Conservation (phyloP, 2,797 vertebrate species). For the Loris lydekkerianus region DNA sequence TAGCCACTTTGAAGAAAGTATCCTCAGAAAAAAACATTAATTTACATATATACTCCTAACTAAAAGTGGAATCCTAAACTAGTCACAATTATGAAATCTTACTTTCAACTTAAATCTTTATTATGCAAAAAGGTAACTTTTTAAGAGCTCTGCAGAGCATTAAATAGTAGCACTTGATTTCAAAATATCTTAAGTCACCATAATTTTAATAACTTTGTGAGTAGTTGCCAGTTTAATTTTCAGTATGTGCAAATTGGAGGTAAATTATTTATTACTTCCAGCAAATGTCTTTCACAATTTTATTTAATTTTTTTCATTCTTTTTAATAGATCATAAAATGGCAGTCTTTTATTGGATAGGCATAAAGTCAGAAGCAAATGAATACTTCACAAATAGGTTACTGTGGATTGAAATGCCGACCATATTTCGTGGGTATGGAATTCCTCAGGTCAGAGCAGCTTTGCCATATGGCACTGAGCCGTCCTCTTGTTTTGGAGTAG, state of each 20-base stretch:
- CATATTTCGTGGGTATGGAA: slow-evolving; percentile 84
- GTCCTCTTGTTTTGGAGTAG: slow-evolving; percentile 48
- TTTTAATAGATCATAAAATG: slow-evolving; percentile 89
- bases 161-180: slow-evolving; percentile 83
- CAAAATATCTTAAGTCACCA: slow-evolving; percentile 85
- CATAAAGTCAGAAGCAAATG: slow-evolving; percentile 87
- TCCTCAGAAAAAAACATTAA: slow-evolving; percentile 41
- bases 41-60: slow-evolving; percentile 11
- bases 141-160: slow-evolving; percentile 59
- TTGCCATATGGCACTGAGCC: slow-evolving; percentile 68
- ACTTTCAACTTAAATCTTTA: slow-evolving; percentile 64
- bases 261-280: slow-evolving; percentile 90
- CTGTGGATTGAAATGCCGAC: slow-evolving; percentile 86
- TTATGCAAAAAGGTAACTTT: slow-evolving; percentile 65
- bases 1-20: slow-evolving; percentile 32
- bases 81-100: slow-evolving; percentile 43
- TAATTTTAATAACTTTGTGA: slow-evolving; percentile 90
- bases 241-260: slow-evolving; percentile 87
- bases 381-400: slow-evolving; percentile 87
- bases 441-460: slow-evolving; percentile 62
- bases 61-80: slow-evolving; percentile 43
- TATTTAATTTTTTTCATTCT: slow-evolving; percentile 89
- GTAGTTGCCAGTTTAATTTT: slow-evolving; percentile 89
- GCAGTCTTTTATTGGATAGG: slow-evolving; percentile 86
- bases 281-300: slow-evolving; percentile 89